Base-by-base conservation (phyloP, 2,113 vertebrate species). In the Rhineura floridana region DNA sequence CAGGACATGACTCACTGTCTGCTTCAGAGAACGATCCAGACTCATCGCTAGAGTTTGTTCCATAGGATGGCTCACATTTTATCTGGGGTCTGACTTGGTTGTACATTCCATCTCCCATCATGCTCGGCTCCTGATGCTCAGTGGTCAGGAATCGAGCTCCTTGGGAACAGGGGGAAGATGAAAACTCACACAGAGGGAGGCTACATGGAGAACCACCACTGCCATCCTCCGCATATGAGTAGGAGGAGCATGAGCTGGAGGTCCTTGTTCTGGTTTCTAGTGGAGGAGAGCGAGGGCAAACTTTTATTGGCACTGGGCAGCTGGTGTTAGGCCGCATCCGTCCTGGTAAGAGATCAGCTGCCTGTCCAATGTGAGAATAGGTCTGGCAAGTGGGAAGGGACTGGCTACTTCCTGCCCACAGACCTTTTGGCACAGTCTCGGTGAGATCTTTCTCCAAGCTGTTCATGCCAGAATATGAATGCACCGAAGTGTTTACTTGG, bases 271-370 rank as follows among this genome's bases (percentile, higher is more conserved):
- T 98, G 69, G 98, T 98, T 96, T 99, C 99, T 90, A 98, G 97
- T 12, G 98, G 98, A 36, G 99, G 98, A 2, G 99, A 99, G 91
- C 99, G 98, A 46, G 98, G 98, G 96, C 98, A 99, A 92, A 99
- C 98, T 97, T 99, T 99, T 96, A 99, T 99, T 97, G 99, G 99
- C 98, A 99, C 98, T 36, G 98, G 99, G 96, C 99, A 99, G 98
- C 98, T 99, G 97, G 98, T 98, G 96, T 98, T 99, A 50, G 98
- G 98, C 94, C 98, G 96, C 92, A 98, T 97, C 94, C 98, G 98
- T 96, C 98, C 98, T 84, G 97, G 97, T 93, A 98, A 94, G 93
- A 98, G 97, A 86, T 98, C 98, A 76, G 97, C 94, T 92, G 97
- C 93, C 94, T 96, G 95, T 86, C 95, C 96, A 55, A 98, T 95